A percentile compares a stretch with the other conserved stretches of the same genome.
phyloP scores from a whole-genome alignment of 92 coral and sea anemone genomes.

The Parazoanthus darwini region DNA sequence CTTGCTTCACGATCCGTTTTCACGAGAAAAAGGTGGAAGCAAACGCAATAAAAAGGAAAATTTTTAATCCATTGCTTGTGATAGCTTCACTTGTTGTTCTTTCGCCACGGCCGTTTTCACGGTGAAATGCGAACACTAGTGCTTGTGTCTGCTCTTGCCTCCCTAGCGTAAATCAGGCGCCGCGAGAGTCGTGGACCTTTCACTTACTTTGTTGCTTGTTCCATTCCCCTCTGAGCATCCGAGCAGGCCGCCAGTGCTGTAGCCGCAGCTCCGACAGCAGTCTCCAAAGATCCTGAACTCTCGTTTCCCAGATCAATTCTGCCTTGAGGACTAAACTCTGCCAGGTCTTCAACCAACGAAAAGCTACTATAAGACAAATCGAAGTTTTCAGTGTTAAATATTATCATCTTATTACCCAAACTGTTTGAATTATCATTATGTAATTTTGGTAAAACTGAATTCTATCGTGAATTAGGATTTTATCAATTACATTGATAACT shows the following conservation, averaged over 20 bases:
- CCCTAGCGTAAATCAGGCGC: too few relatives aligned
- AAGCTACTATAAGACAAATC: slow-evolving; percentile 36
- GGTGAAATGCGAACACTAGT: neutral
- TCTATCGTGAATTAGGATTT: neutral
- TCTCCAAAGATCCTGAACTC: slow-evolving; percentile 51
- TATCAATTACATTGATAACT: neutral
- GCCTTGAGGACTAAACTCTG: slow-evolving; percentile 2
- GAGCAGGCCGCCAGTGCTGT: slow-evolving; percentile 86
- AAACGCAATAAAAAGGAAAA: too few relatives aligned
- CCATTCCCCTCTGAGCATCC: slow-evolving; percentile 75
- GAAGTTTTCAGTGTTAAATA: neutral
- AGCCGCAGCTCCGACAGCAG: slow-evolving; percentile 79
- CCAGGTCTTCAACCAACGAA: slow-evolving; percentile 68
- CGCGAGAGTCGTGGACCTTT: neutral
- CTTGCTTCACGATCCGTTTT: too few relatives aligned
- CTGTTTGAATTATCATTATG: too few relatives aligned
- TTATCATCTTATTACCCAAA: too few relatives aligned
- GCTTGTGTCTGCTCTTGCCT: neutral
- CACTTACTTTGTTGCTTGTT: slow-evolving; percentile 62
- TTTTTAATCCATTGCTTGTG: too few relatives aligned
- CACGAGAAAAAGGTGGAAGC: too few relatives aligned
- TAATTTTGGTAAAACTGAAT: neutral
- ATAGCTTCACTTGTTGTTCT: too few relatives aligned
- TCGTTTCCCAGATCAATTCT: slow-evolving; percentile 29
- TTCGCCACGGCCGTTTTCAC: neutral